These are phyloP conservation scores for Paratilapia polleni DNA, from an alignment of 2,113 vertebrate species.

Conservation along the genomic window DNA sequence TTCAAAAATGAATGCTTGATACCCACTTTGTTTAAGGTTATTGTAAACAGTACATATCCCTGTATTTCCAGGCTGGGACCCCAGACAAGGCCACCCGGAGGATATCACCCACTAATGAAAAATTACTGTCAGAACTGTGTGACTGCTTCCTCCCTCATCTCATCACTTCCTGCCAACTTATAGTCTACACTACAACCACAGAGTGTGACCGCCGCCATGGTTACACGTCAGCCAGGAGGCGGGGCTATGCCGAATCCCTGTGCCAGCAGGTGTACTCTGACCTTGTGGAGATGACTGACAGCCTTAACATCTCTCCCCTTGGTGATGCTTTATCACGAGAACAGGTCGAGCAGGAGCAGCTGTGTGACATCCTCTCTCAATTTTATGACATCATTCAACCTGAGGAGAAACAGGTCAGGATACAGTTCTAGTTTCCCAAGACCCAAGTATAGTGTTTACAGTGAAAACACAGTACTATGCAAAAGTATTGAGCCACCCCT, in stretches of 20 bases:
- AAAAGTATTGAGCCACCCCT: too few species aligned
- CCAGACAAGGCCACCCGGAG: not conserved
- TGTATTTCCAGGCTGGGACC: constrained; percentile 23
- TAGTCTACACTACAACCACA: constrained; percentile 74
- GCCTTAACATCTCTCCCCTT: not conserved
- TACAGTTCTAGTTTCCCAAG: not conserved
- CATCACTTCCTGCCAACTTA: constrained; percentile 63
- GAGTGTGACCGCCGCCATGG: constrained; percentile 66
- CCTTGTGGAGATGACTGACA: constrained; percentile 68
- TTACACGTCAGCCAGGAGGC: constrained; percentile 71
- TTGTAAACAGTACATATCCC: not conserved
- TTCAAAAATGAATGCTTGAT: not conserved
- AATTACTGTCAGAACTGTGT: constrained; percentile 71
- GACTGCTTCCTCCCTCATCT: constrained; percentile 76
- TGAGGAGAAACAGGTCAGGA: constrained; percentile 71
- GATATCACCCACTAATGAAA: not conserved
- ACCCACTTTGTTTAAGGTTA: not conserved
- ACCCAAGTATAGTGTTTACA: not conserved
- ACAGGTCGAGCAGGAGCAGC: constrained; percentile 67
- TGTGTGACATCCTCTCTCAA: constrained; percentile 65
- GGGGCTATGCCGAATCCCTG: constrained; percentile 68
- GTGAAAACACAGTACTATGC: not conserved
- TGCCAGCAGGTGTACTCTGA: constrained; percentile 79
- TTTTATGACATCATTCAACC: constrained; percentile 71
- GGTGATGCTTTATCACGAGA: constrained; percentile 51